A percentile compares a stretch with the other conserved stretches of the same genome.
Conservation (phyloP, 92 coral and sea anemone species). For the Siderastrea radians region DNA sequence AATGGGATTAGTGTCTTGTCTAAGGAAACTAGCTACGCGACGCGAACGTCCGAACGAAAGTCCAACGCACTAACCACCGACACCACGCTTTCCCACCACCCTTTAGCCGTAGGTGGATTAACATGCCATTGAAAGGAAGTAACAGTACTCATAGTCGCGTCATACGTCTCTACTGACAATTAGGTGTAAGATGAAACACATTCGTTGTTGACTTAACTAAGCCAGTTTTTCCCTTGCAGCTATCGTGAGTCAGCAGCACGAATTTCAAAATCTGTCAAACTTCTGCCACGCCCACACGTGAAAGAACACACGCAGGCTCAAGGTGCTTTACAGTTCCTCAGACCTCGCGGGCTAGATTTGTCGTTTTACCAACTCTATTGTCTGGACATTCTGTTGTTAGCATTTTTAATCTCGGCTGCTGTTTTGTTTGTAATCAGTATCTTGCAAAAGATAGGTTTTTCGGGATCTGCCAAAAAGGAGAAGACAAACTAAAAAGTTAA, state of each 20-base stretch:
- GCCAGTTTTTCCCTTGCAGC: slow-evolving; percentile 35
- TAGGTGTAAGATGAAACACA: too few species aligned
- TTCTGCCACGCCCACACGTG: slow-evolving; percentile 51
- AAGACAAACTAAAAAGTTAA: slow-evolving; percentile 19
- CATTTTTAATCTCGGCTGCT: slow-evolving; percentile 5
- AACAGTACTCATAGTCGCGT: too few species aligned
- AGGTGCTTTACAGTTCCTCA: slow-evolving; percentile 60
- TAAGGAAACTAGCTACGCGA: too few species aligned
- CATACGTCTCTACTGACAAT: too few species aligned
- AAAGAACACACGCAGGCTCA: slow-evolving; percentile 62
- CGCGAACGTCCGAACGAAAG: too few species aligned
- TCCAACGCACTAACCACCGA: too few species aligned
- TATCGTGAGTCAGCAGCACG: slow-evolving; percentile 47
- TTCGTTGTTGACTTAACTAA: too few species aligned
- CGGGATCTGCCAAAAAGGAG: neutral
- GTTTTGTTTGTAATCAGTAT: neutral
- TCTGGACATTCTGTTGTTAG: slow-evolving; percentile 51
- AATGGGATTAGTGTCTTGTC: too few species aligned
- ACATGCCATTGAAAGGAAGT: too few species aligned
- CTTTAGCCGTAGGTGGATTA: too few species aligned
- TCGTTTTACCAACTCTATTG: slow-evolving; percentile 62
- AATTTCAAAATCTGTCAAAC: slow-evolving; percentile 43
- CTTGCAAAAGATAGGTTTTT: slow-evolving; percentile 6
- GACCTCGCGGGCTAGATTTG: slow-evolving; percentile 46
- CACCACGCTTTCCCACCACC: too few species aligned